phyloP scores from a whole-genome alignment of 2,797 vertebrate genomes.

The Otolemur crassicaudatus region DNA sequence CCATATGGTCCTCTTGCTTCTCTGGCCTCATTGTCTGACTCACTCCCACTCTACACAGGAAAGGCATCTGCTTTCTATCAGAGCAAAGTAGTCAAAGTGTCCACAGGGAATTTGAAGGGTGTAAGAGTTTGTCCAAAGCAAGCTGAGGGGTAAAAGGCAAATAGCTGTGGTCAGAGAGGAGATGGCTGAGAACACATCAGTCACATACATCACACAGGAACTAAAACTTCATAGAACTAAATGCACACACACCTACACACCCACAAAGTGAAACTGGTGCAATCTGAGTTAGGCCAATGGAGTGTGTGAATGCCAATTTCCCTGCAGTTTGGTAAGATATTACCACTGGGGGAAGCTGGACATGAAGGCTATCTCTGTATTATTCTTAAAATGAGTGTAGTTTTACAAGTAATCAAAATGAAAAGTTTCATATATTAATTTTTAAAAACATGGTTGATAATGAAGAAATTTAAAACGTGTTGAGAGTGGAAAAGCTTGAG shows the following conservation, averaged over 20 bases:
- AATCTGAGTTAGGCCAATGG: too few species aligned
- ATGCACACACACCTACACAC: too few species aligned
- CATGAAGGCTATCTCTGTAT: not conserved
- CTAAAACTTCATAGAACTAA: too few species aligned
- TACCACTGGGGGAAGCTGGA: too few species aligned
- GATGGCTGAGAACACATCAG: not conserved
- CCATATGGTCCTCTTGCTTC: accelerated
- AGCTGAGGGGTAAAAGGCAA: not conserved
- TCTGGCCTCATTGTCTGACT: not conserved
- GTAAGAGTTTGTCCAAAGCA: not conserved
- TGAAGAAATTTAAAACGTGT: not conserved
- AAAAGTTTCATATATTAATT: not conserved
- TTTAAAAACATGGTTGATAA: not conserved
- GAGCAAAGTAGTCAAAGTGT: not conserved
- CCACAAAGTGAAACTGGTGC: too few species aligned
- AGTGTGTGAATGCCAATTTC: too few species aligned
- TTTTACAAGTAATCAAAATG: not conserved
- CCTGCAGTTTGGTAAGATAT: too few species aligned
- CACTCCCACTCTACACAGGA: not conserved
- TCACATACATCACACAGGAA: too few species aligned
- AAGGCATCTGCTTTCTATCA: not conserved
- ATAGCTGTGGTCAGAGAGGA: not conserved
- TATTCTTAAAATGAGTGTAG: not conserved
- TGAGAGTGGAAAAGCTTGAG: too few species aligned
- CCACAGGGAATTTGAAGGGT: not conserved